Evolutionary conservation across 2,888 invertebrate species (phyloP).

Genomic region (Dolomedes plantarius): DNA sequence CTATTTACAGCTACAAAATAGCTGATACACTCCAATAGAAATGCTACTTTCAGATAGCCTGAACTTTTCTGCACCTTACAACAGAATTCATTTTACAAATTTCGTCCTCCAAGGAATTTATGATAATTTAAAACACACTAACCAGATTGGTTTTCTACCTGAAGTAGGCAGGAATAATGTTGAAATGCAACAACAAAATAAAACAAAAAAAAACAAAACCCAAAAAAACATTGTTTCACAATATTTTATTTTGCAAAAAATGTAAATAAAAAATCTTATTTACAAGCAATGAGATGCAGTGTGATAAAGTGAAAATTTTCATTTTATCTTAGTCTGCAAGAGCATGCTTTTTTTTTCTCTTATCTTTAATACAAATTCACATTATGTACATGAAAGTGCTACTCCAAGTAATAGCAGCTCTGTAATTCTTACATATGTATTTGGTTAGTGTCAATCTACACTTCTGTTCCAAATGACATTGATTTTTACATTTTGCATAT

Average conservation of each 20-base stretch:
- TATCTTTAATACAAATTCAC: constrained; percentile 55
- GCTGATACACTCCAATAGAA: too few species aligned
- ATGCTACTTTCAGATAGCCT: too few species aligned
- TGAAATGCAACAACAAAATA: too few species aligned
- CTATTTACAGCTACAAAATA: too few species aligned
- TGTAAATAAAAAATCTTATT: constrained; percentile 69
- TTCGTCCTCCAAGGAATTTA: too few species aligned
- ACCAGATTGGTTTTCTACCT: too few species aligned
- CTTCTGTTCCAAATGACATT: neutral
- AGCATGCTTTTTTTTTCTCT: constrained; percentile 43
- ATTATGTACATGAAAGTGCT: constrained; percentile 66
- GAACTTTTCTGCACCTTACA: too few species aligned
- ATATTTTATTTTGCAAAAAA: constrained; percentile 65
- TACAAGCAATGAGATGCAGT: constrained; percentile 68
- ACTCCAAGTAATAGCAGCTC: constrained; percentile 18
- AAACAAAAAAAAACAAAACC: too few species aligned
- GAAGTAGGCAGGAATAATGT: too few species aligned
- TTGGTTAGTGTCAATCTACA: too few species aligned
- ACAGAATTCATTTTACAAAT: too few species aligned
- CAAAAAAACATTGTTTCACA: neutral
- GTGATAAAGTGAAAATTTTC: constrained; percentile 63
- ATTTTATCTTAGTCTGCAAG: constrained; percentile 53
- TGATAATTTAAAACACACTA: too few species aligned
- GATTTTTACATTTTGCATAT: neutral
- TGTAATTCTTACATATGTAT: neutral